These are phyloP conservation scores for Myanophis thanlyinensis DNA, from an alignment of 2,113 vertebrate genomes.

Conservation along the genomic window DNA sequence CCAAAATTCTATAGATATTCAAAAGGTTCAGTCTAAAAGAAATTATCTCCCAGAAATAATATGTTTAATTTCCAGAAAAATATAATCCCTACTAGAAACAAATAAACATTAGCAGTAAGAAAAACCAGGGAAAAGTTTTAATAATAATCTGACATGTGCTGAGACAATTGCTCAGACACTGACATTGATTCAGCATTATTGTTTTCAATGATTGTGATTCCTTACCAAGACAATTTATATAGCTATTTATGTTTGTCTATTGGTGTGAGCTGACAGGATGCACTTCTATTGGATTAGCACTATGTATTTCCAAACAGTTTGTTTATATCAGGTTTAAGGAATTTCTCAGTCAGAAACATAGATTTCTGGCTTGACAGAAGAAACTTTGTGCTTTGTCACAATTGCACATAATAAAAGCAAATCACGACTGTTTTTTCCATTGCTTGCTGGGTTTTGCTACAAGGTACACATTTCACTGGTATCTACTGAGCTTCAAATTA, in stretches of 20 bases:
- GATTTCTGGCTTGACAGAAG: conserved; percentile 26
- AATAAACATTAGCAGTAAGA: background rate
- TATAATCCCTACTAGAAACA: background rate
- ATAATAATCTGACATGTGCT: background rate
- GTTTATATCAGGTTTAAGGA: background rate
- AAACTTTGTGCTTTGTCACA: conserved; percentile 22
- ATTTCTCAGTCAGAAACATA: conserved; percentile 34
- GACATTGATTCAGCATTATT: background rate
- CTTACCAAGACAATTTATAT: conserved; percentile 28
- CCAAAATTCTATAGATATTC: background rate
- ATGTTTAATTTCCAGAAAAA: background rate
- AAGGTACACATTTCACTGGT: conserved; percentile 26
- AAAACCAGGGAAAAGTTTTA: background rate
- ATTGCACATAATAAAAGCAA: conserved; percentile 44
- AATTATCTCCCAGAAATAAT: background rate
- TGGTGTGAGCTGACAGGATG: background rate
- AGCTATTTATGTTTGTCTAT: background rate
- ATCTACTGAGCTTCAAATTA: conserved; percentile 35
- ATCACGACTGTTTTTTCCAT: conserved; percentile 24
- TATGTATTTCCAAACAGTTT: conserved; percentile 29
- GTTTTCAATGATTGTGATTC: conserved; percentile 23
- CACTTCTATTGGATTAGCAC: conserved; percentile 3
- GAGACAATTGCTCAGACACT: conserved; percentile 11
- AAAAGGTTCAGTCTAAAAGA: background rate
- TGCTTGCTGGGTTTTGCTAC: background rate